A percentile compares a stretch with the other conserved stretches of the same genome.
Conservation (phyloP, 2,888 invertebrate species). For the Thecophora atra region DNA sequence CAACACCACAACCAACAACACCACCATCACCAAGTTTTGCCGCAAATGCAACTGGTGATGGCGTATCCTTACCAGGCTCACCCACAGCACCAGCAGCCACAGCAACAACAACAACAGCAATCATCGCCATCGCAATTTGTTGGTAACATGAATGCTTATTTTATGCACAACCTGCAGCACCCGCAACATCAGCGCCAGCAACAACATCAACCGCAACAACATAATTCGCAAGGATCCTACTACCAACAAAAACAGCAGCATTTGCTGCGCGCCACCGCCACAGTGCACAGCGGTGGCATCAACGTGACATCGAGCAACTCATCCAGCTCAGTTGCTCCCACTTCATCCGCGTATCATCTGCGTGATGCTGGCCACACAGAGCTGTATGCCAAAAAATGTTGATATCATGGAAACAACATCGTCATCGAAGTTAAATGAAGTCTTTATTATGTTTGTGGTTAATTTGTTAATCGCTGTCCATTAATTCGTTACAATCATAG, state of each 20-base stretch:
- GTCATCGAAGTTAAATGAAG: neutral
- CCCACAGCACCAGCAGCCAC: constrained; percentile 38
- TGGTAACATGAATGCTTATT: constrained; percentile 56
- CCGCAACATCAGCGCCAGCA: constrained; percentile 51
- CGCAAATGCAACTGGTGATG: constrained; percentile 57
- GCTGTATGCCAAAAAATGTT: constrained; percentile 46
- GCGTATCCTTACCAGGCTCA: constrained; percentile 50
- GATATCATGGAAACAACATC: constrained; percentile 18
- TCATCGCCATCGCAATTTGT: constrained; percentile 46
- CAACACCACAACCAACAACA: constrained; percentile 39
- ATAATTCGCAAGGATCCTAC: constrained; percentile 45
- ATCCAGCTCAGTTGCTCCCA: constrained; percentile 46
- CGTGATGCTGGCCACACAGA: constrained; percentile 41
- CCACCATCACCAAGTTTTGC: constrained; percentile 46
- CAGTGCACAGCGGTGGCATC: constrained; percentile 42
- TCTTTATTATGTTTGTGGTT: too few species aligned
- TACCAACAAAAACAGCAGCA: constrained; percentile 53
- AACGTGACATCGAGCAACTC: constrained; percentile 46
- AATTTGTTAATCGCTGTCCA: too few species aligned
- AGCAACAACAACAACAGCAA: constrained; percentile 41
- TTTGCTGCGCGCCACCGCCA: constrained; percentile 45
- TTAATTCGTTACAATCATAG: too few species aligned
- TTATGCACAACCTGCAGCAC: constrained; percentile 55
- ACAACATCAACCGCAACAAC: constrained; percentile 46
- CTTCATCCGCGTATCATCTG: constrained; percentile 44